phyloP scores from a whole-genome alignment of 2,113 vertebrate genomes.

The Cyphomyrus discorhynchus region DNA sequence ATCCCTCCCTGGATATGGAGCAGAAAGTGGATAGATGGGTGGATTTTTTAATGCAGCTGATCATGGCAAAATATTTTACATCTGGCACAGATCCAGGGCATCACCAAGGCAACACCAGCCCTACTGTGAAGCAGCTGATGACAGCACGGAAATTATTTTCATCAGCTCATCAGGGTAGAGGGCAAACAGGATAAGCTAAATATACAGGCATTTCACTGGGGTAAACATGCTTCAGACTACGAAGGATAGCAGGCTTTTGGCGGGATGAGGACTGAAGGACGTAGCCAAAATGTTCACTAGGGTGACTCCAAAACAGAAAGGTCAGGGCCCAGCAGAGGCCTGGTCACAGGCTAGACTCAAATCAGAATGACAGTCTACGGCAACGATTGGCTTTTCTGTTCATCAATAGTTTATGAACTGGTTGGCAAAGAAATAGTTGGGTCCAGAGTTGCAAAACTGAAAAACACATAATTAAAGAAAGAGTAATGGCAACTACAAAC shows the following conservation, averaged over 20 bases:
- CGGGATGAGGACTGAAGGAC: not conserved
- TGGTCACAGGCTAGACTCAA: not conserved
- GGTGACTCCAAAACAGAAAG: not conserved
- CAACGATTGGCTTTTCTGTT: not conserved
- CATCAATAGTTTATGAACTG: not conserved
- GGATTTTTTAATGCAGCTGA: not conserved
- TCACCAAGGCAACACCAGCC: not conserved
- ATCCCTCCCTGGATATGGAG: not conserved
- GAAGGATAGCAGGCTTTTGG: not conserved
- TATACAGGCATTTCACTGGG: not conserved
- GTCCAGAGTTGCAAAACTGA: not conserved
- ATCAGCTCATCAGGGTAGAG: not conserved
- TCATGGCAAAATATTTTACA: not conserved
- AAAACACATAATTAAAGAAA: not conserved
- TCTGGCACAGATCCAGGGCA: not conserved
- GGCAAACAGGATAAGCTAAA: conserved; percentile 9
- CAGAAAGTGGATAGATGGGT: not conserved
- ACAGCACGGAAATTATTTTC: not conserved
- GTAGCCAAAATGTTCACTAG: not conserved
- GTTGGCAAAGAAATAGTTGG: not conserved
- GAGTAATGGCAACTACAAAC: not conserved
- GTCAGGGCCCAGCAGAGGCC: not conserved
- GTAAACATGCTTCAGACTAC: not conserved
- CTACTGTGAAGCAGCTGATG: not conserved
- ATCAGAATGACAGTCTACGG: not conserved